phyloP scores from a whole-genome alignment of 2,797 vertebrate genomes.

The Pangasius larnaudii region DNA sequence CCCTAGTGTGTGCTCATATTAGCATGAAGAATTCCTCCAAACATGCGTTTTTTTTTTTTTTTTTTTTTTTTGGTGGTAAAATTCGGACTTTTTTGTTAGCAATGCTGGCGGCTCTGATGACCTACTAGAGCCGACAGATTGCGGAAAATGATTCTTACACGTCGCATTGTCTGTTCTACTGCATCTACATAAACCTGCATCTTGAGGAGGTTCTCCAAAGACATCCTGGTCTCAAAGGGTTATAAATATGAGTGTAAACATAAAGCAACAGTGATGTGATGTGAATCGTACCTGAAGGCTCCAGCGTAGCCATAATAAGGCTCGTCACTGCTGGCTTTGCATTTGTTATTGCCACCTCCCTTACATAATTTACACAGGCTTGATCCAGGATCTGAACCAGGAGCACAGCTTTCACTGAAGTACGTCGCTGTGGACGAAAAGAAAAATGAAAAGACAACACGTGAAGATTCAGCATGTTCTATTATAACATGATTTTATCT shows the following conservation, averaged over 20 bases:
- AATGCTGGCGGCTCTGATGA: background rate
- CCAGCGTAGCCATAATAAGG: slow-evolving; percentile 71
- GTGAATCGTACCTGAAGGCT: slow-evolving; percentile 74
- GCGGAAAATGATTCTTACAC: too few relatives aligned
- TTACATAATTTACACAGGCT: slow-evolving; percentile 69
- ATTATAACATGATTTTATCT: background rate
- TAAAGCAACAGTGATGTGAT: background rate
- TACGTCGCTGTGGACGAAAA: slow-evolving; percentile 61
- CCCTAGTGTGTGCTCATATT: background rate
- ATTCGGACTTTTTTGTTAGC: too few relatives aligned
- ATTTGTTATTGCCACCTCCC: slow-evolving; percentile 60
- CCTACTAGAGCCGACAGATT: too few relatives aligned
- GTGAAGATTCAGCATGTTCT: background rate
- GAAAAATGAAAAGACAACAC: slow-evolving; percentile 6
- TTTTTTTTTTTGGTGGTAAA: too few relatives aligned
- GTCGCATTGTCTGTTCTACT: background rate
- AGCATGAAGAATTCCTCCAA: background rate
- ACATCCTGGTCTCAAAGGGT: background rate
- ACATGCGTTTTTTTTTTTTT: too few relatives aligned
- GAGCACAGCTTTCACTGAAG: slow-evolving; percentile 75
- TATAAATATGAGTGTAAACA: background rate
- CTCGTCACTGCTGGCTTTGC: slow-evolving; percentile 67
- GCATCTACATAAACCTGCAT: background rate
- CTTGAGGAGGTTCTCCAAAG: background rate
- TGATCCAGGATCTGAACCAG: slow-evolving; percentile 65